Percentiles rank a stretch among this genome's conserved stretches.
Conservation (phyloP, 2,888 invertebrate genomes). For the Drosophila maculinotata region DNA sequence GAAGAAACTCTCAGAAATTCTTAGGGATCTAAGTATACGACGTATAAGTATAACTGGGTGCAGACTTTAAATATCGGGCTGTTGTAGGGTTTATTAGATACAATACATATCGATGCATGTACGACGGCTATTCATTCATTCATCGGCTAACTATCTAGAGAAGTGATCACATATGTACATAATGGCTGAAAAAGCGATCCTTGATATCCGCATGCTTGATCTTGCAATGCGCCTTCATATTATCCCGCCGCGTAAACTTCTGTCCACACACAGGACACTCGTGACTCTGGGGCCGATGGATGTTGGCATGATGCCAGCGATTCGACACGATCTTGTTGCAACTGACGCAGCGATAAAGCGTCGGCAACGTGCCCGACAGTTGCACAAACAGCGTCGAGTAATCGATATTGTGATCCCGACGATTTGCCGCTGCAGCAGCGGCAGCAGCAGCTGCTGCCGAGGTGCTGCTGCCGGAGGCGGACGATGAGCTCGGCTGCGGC, state of each 20-base stretch:
- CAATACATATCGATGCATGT: slow-evolving; percentile 3
- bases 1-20: slow-evolving; percentile 50
- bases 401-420: slow-evolving; percentile 85
- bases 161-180: slow-evolving; percentile 86
- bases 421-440: slow-evolving; percentile 82
- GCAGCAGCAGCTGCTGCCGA: slow-evolving; percentile 76
- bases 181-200: slow-evolving; percentile 85
- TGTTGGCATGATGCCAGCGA: slow-evolving; percentile 88
- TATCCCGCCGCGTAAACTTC: slow-evolving; percentile 88
- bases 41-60: slow-evolving; percentile 27
- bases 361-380: slow-evolving; percentile 85
- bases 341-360: slow-evolving; percentile 87
- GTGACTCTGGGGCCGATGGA: slow-evolving; percentile 87
- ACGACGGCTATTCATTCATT: too few species aligned
- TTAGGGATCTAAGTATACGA: slow-evolving; percentile 42
- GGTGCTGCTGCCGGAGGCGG: slow-evolving; percentile 38
- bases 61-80: slow-evolving; percentile 14
- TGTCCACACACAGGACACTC: slow-evolving; percentile 87
- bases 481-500: slow-evolving; percentile 46
- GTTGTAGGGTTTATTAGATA: background rate
- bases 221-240: slow-evolving; percentile 88
- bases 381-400: slow-evolving; percentile 85
- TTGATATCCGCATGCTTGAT: slow-evolving; percentile 87
- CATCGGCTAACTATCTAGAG: slow-evolving; percentile 72
- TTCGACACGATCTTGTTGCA: slow-evolving; percentile 88